These are phyloP conservation scores for Paralinhomoeus sp. DNA, from an alignment of 2,888 invertebrate genomes.

Conservation along the genomic window DNA sequence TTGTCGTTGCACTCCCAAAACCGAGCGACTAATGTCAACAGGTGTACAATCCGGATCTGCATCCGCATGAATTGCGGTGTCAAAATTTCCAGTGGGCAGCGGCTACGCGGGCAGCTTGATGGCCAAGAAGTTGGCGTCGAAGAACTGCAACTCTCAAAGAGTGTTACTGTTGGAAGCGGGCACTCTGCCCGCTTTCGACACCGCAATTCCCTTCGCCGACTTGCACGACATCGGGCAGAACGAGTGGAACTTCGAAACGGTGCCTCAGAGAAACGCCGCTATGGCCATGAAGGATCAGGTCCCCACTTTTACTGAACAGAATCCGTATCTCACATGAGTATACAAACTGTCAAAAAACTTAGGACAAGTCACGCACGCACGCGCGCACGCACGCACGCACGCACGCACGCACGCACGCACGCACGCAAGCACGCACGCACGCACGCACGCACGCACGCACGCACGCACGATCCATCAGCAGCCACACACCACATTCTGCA, in stretches of 20 bases:
- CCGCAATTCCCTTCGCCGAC: slow-evolving; percentile 5
- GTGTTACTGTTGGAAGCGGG: slow-evolving; percentile 7
- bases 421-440: too few relatives aligned
- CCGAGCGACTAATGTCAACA: too few relatives aligned
- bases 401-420: not conserved
- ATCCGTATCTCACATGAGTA: not conserved
- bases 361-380: not conserved
- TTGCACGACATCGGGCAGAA: not conserved
- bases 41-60: too few relatives aligned
- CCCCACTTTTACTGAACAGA: not conserved
- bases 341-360: not conserved
- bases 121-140: slow-evolving; percentile 2
- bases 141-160: slow-evolving; percentile 3
- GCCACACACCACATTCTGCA: not conserved
- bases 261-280: slow-evolving; percentile 5
- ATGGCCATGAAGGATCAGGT: slow-evolving; percentile 5
- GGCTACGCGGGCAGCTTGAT: slow-evolving; percentile 7
- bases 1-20: too few relatives aligned
- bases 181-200: slow-evolving; percentile 3
- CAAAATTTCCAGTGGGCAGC: slow-evolving; percentile 5
- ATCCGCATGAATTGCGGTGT: too few relatives aligned
- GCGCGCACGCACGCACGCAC: not conserved
- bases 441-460: not conserved
- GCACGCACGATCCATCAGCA: not conserved
- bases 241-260: slow-evolving; percentile 1